These are phyloP conservation scores for Montipora capricornis DNA, from an alignment of 64 coral and sea anemone species.

Conservation along the genomic window DNA sequence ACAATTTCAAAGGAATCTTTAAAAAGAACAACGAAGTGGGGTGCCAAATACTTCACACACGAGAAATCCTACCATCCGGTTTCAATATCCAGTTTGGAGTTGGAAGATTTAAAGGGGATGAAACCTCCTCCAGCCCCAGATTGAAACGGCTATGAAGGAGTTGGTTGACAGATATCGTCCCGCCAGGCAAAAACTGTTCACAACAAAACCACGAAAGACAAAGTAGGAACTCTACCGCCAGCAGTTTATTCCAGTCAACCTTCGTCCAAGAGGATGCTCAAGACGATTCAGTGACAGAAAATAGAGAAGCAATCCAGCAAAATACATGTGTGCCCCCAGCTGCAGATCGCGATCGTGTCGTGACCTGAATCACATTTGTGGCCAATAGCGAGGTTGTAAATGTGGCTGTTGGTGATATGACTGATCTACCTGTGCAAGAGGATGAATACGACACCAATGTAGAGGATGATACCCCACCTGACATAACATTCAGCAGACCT, in stretches of 20 bases:
- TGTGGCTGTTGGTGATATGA: no score
- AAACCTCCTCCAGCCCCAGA: conserved; percentile 29
- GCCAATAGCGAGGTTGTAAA: no score
- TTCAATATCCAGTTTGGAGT: not conserved
- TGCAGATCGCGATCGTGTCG: no score
- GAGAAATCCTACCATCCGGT: not conserved
- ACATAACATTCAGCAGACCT: no score
- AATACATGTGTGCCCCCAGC: no score
- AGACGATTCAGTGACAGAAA: no score
- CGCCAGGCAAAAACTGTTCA: not conserved
- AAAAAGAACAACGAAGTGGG: not conserved
- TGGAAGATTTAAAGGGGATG: not conserved
- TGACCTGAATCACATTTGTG: no score
- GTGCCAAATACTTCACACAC: conserved; percentile 34
- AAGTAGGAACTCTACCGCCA: not conserved
- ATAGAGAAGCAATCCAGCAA: no score
- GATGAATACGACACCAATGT: not conserved
- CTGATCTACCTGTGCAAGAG: no score
- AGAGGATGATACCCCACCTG: no score
- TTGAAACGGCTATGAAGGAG: conserved; percentile 13
- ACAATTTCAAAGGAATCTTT: not conserved
- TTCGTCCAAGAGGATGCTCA: no score
- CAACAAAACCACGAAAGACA: not conserved
- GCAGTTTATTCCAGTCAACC: no score
- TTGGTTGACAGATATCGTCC: conserved; percentile 33